phyloP scores from a whole-genome alignment of 2,797 vertebrate species.

The Xiphorhynchus erythropygius region DNA sequence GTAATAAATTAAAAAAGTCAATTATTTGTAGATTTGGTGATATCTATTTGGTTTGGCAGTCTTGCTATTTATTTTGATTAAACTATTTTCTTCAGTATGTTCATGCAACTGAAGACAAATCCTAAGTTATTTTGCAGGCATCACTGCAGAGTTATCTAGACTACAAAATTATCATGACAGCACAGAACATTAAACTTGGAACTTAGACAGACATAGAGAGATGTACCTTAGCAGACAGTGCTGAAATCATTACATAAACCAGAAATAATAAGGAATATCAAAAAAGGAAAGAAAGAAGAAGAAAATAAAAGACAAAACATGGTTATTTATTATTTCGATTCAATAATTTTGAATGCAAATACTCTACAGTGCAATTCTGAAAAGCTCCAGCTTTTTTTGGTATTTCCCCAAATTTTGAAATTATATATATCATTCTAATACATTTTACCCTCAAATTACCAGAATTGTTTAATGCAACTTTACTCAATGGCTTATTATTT shows the following conservation, averaged over 20 bases:
- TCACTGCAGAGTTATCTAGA: neutral
- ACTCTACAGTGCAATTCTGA: neutral
- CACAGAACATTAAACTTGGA: neutral
- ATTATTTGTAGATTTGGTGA: neutral
- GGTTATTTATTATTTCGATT: neutral
- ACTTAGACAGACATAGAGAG: neutral
- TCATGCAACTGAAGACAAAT: neutral
- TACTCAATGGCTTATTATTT: neutral
- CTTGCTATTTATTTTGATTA: neutral
- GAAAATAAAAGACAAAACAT: neutral
- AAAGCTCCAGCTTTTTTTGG: neutral
- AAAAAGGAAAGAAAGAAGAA: neutral
- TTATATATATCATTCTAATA: neutral
- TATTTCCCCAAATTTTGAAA: neutral
- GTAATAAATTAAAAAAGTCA: neutral
- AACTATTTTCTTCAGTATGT: neutral
- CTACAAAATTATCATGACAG: neutral
- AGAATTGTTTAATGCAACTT: neutral
- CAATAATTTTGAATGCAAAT: neutral
- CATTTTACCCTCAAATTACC: neutral
- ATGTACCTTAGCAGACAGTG: neutral
- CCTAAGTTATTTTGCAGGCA: neutral
- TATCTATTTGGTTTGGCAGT: neutral
- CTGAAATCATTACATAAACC: neutral
- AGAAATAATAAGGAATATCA: neutral